phyloP scores from a whole-genome alignment of 2,113 vertebrate genomes.

The Callocephalon fimbriatum region DNA sequence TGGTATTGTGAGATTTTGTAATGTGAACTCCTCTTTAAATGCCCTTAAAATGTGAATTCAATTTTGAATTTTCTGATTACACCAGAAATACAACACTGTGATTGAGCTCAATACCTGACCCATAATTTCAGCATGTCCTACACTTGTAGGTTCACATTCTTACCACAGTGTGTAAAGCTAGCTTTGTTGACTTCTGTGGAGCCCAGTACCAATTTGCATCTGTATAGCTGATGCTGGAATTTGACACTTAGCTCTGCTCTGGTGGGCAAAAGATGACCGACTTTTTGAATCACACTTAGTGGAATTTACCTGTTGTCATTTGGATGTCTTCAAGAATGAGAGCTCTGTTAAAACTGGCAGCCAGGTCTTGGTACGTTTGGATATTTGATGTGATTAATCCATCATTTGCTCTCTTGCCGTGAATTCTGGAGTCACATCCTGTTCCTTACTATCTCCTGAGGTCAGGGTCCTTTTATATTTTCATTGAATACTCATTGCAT shows the following conservation, averaged over 20 bases:
- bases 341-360: neutral
- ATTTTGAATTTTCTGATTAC: neutral
- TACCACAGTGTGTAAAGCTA: neutral
- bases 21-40: neutral
- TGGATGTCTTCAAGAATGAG: neutral
- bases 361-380: neutral
- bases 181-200: neutral
- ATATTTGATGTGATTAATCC: neutral
- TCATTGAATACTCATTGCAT: neutral
- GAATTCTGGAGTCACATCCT: neutral
- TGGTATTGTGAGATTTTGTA: neutral
- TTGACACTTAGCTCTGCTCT: neutral
- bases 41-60: neutral
- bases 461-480: neutral
- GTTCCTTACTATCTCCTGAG: neutral
- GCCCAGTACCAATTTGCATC: neutral
- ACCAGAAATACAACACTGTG: neutral
- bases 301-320: neutral
- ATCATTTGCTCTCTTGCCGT: rapidly evolving
- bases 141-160: neutral
- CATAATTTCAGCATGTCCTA: neutral
- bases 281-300: neutral
- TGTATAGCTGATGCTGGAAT: neutral
- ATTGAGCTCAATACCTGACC: neutral
- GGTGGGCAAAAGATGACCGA: neutral